Evolutionary conservation across 1,140 invertebrate species (phyloP).

Genomic region (Riptortus pedestris): DNA sequence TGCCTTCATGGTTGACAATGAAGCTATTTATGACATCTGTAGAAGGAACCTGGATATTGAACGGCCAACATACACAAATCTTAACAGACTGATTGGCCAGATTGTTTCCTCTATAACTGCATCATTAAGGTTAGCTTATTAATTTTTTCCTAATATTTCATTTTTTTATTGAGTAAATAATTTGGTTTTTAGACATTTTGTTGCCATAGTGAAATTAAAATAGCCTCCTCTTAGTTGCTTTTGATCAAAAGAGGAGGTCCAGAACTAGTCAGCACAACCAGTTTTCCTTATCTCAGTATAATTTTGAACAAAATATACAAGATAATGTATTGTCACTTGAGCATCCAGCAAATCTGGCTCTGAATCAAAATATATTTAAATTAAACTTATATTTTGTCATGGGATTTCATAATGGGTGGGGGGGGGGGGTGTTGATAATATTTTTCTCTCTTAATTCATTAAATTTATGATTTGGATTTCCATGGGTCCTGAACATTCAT

Average conservation of each 20-base stretch:
- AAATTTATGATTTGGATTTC: neutral
- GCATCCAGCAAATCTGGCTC: no score
- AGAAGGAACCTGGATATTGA: slow-evolving; percentile 50
- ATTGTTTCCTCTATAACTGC: slow-evolving; percentile 52
- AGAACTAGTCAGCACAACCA: no score
- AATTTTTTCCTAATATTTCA: neutral
- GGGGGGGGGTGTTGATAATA: neutral
- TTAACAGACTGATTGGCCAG: slow-evolving; percentile 51
- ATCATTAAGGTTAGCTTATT: slow-evolving; percentile 36
- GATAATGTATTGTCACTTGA: no score
- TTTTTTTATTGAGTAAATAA: neutral
- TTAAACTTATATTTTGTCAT: no score
- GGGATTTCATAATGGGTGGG: no score
- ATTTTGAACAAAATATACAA: neutral
- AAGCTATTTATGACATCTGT: slow-evolving; percentile 63
- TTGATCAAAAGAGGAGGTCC: no score
- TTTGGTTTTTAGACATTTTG: neutral
- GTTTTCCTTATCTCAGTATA: neutral
- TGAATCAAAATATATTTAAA: no score
- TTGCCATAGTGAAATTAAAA: neutral
- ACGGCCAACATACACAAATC: slow-evolving; percentile 52
- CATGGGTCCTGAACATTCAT: neutral
- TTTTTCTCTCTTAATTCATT: neutral
- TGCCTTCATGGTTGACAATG: slow-evolving; percentile 59
- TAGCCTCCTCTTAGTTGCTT: neutral